Conservation (phyloP, 2,888 invertebrate species). For the Notodonta ziczac region DNA sequence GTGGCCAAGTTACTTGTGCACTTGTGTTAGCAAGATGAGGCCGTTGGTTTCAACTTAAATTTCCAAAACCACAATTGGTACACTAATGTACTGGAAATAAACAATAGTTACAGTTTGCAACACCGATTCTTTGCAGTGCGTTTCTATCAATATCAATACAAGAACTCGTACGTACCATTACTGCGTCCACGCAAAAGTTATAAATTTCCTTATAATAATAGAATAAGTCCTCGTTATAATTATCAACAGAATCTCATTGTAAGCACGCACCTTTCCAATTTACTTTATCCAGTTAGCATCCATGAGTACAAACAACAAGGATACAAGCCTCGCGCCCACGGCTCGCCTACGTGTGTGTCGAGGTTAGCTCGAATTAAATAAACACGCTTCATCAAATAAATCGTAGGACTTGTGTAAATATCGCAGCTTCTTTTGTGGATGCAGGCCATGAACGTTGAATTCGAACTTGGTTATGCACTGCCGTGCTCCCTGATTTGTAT, state of each 20-base stretch:
- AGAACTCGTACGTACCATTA: too few relatives aligned
- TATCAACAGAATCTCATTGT: constrained; percentile 21
- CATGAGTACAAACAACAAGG: constrained; percentile 28
- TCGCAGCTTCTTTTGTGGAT: constrained; percentile 11
- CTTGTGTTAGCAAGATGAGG: too few relatives aligned
- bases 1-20: too few relatives aligned
- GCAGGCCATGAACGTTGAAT: constrained; percentile 1
- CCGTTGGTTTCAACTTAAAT: too few relatives aligned
- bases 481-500: not conserved
- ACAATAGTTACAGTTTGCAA: too few relatives aligned
- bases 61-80: too few relatives aligned
- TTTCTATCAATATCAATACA: too few relatives aligned
- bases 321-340: constrained; percentile 43
- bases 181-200: too few relatives aligned
- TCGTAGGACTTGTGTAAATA: constrained; percentile 5
- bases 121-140: too few relatives aligned
- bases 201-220: not conserved
- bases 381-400: constrained; percentile 12
- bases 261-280: constrained; percentile 34
- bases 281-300: constrained; percentile 33
- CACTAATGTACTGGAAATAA: too few relatives aligned
- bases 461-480: not conserved
- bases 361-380: constrained; percentile 28
- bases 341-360: constrained; percentile 33
- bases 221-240: constrained; percentile 6